Conservation (phyloP, 2,888 invertebrate species). For the Agrochola lychnidis region DNA sequence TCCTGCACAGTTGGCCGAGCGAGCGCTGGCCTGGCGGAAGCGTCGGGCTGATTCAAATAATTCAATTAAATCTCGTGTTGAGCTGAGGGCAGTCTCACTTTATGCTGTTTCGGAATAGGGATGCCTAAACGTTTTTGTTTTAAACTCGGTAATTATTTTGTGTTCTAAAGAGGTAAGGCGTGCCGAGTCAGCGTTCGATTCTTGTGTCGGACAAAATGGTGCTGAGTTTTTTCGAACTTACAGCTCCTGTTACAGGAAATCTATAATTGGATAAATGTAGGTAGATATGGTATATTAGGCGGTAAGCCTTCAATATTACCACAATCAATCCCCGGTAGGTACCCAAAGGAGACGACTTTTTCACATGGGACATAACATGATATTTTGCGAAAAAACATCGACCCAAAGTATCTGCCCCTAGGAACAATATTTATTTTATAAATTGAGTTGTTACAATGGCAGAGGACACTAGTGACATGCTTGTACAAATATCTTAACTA, state of each 20-base stretch:
- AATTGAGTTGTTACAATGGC: neutral
- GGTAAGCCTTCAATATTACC: neutral
- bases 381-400: neutral
- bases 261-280: neutral
- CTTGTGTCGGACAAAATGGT: neutral
- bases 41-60: constrained; percentile 89
- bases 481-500: neutral
- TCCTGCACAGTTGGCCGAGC: constrained; percentile 81
- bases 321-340: neutral
- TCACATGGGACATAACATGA: neutral
- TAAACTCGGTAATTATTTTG: constrained; percentile 32
- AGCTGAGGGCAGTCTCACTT: constrained; percentile 84
- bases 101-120: constrained; percentile 82
- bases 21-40: constrained; percentile 81
- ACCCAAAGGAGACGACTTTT: neutral
- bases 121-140: constrained; percentile 66
- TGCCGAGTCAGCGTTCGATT: constrained; percentile 12
- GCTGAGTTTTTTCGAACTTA: neutral
- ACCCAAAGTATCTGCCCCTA: neutral
- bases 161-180: neutral
- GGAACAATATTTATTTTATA: neutral
- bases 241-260: neutral
- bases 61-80: constrained; percentile 87
- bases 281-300: neutral
- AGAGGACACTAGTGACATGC: neutral